Percentiles rank a stretch among this genome's conserved stretches.
These are phyloP conservation scores for Artemia sp. DNA, from an alignment of 2,888 invertebrate species.

Conservation along the genomic window DNA sequence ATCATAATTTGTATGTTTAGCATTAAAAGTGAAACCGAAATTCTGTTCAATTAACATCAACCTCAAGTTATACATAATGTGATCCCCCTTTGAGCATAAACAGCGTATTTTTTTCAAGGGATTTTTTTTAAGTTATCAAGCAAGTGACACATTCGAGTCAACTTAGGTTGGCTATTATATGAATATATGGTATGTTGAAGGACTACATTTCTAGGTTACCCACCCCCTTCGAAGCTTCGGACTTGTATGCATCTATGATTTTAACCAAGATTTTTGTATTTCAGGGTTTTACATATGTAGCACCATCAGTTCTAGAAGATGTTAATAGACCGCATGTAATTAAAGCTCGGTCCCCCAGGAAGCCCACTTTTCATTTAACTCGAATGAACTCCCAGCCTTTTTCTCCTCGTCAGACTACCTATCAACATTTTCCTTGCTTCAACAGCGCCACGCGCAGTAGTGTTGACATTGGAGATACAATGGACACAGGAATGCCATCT, in stretches of 20 bases:
- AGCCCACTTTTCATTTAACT: constrained; percentile 29
- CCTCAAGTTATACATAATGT: too few species aligned
- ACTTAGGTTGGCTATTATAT: too few species aligned
- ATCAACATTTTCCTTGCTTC: background rate
- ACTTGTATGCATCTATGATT: constrained; percentile 18
- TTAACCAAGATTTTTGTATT: constrained; percentile 18
- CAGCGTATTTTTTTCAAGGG: too few species aligned
- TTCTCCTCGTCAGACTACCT: constrained; percentile 13
- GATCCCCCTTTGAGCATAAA: too few species aligned
- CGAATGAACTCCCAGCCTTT: constrained; percentile 3
- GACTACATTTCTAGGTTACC: too few species aligned
- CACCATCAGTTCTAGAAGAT: constrained; percentile 42
- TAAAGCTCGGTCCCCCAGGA: constrained; percentile 70
- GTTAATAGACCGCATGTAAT: constrained; percentile 55
- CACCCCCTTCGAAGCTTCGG: too few species aligned
- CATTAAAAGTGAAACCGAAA: too few species aligned
- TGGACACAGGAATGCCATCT: constrained; percentile 11
- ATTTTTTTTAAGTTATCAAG: too few species aligned
- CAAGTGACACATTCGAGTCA: too few species aligned
- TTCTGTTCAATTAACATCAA: too few species aligned
- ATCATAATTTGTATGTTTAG: too few species aligned
- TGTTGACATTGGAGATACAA: background rate
- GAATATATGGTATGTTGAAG: too few species aligned
- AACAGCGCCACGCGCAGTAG: background rate
- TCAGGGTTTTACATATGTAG: background rate